Conservation (phyloP, 2,888 invertebrate species). For the Schizotus pectinicornis region DNA sequence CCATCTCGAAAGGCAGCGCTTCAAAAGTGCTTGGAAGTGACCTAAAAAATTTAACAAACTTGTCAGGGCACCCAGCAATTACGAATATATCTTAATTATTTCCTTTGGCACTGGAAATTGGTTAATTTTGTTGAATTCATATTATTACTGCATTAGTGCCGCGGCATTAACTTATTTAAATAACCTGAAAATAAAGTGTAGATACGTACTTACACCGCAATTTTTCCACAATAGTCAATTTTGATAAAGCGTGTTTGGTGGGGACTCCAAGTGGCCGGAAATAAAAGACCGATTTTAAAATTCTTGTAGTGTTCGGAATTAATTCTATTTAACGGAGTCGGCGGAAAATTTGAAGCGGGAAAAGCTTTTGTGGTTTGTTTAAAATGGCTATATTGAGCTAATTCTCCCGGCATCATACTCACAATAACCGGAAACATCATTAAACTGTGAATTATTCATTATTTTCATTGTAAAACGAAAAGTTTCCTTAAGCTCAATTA, state of each 20-base stretch:
- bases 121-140: neutral
- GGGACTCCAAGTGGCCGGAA: neutral
- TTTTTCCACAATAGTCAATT: too few relatives aligned
- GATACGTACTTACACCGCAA: too few relatives aligned
- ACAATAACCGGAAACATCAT: conserved; percentile 26
- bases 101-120: too few relatives aligned
- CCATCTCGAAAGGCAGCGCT: conserved; percentile 4
- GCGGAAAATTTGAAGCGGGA: conserved; percentile 16
- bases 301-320: conserved; percentile 25
- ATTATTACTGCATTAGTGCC: conserved; percentile 27
- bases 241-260: too few relatives aligned
- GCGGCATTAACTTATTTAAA: conserved; percentile 26
- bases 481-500: neutral
- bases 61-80: too few relatives aligned
- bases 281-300: conserved; percentile 12
- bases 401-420: conserved; percentile 19
- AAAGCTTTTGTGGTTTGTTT: conserved; percentile 31
- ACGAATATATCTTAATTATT: too few relatives aligned
- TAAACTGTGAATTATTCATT: conserved; percentile 29
- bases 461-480: conserved; percentile 8
- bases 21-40: too few relatives aligned
- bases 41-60: too few relatives aligned
- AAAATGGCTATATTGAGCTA: conserved; percentile 23
- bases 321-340: conserved; percentile 28
- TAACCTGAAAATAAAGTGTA: conserved; percentile 15